A percentile compares a stretch with the other conserved stretches of the same genome.
Conservation (phyloP, 2,888 invertebrate species). For the Hofmannophila pseudospretella region DNA sequence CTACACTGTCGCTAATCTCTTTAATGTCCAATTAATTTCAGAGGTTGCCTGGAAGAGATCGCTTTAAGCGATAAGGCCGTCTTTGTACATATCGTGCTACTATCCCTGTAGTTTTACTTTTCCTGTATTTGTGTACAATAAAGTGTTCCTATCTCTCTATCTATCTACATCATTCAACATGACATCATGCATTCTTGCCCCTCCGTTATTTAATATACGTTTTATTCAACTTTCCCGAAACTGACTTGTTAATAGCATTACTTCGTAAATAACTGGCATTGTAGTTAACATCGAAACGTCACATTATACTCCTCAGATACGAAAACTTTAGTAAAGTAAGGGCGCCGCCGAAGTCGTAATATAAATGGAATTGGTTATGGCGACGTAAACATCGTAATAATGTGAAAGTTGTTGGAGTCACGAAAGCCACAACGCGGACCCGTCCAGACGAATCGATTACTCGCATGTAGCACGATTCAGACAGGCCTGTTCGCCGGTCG, state of each 20-base stretch:
- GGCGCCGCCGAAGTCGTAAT: slow-evolving; percentile 27
- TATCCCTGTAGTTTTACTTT: no score
- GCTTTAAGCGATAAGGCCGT: no score
- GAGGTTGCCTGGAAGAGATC: no score
- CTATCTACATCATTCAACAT: no score
- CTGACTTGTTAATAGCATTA: slow-evolving; percentile 34
- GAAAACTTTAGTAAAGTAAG: slow-evolving; percentile 45
- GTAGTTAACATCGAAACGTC: slow-evolving; percentile 40
- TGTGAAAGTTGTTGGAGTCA: slow-evolving; percentile 51
- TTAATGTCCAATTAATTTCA: no score
- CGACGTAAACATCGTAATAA: slow-evolving; percentile 56
- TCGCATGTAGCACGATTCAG: slow-evolving; percentile 33
- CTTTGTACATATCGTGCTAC: no score
- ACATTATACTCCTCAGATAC: slow-evolving; percentile 39
- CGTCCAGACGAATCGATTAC: slow-evolving; percentile 69
- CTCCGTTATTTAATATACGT: slow-evolving; percentile 15
- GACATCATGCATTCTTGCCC: background rate
- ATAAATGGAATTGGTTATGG: slow-evolving; percentile 51
- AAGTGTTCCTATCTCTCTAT: no score
- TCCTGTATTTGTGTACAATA: no score
- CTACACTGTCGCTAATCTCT: no score
- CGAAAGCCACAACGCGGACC: slow-evolving; percentile 39
- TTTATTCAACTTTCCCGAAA: slow-evolving; percentile 26
- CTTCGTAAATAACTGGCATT: slow-evolving; percentile 19
- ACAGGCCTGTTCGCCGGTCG: slow-evolving; percentile 20